Base-by-base conservation (phyloP, 2,797 vertebrate species). In the Picus viridis region DNA sequence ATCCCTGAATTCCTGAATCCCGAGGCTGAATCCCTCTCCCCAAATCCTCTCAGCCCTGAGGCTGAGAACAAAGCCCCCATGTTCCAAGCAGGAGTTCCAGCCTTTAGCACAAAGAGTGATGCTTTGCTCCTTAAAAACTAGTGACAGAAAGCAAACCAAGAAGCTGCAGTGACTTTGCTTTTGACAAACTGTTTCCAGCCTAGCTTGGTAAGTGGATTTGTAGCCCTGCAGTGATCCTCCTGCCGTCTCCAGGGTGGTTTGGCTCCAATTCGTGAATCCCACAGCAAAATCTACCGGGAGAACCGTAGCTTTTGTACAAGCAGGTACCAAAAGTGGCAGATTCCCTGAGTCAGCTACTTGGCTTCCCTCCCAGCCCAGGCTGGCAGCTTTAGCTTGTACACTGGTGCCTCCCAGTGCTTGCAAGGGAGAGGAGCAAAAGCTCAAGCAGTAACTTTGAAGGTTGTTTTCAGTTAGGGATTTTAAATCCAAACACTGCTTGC, bases 381-480 rank as follows among this genome's bases (percentile, higher is more conserved):
- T 2, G 1, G 1, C 54, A 23, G 70, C 62, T 2, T 49, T 93
- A 45, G 30, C 86, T 86, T 62, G 94, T 58, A 24, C 86, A 9
- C 53, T 79, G 88, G 68, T 88, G 92, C 95, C 95, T 93, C 90
- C 96, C 95, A 68, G 93, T 69, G 96, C 68, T 15, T 10, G 70
- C 27, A 16, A 43, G 57, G 18, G 61, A 32, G 83, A 89, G 32
- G 19, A 22, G 53, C 94, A 95, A 19, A 32, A 74, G 30, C 29
- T 69, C 20, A 5, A 27, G n/a, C 14, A 71, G 18, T 2, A 7
- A 16, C 17, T 1, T 0, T 16, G 6, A 23, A 51, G 16, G 24
- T 2, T 9, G 5, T 17, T 63, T 9, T 2, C 14, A 8, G 23
- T 49, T 49, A 22, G 22, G 47, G 47, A 49, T 45, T 86, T 75